Evolutionary conservation across 2,888 invertebrate species (phyloP).

Genomic region (Eugnorisma glareosa): DNA sequence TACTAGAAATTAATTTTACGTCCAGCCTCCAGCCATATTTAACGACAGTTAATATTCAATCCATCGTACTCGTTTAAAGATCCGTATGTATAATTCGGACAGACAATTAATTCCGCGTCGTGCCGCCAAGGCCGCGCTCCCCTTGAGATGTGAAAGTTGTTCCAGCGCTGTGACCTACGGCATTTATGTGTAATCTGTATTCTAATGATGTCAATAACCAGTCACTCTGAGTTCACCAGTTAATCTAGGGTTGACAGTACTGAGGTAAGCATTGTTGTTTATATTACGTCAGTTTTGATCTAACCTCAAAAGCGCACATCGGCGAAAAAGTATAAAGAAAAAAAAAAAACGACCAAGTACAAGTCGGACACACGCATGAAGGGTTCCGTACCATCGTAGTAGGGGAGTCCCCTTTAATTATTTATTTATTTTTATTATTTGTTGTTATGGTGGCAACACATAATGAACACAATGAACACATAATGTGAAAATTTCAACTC

Average conservation of each 20-base stretch:
- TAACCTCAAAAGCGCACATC: background rate
- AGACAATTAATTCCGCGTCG: constrained; percentile 52
- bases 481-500: too few species aligned
- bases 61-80: constrained; percentile 2
- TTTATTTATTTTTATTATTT: too few species aligned
- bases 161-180: constrained; percentile 75
- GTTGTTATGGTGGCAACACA: too few species aligned
- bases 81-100: constrained; percentile 28
- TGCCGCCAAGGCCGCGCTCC: constrained; percentile 80
- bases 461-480: too few species aligned
- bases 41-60: background rate
- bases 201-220: constrained; percentile 72
- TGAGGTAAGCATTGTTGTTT: background rate
- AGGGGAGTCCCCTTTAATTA: too few species aligned
- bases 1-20: too few species aligned
- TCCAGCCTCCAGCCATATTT: too few species aligned
- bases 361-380: too few species aligned
- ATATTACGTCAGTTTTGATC: background rate
- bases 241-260: constrained; percentile 53
- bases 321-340: background rate
- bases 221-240: constrained; percentile 45
- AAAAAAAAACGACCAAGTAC: too few species aligned
- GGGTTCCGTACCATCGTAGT: too few species aligned
- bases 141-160: constrained; percentile 89
- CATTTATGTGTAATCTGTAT: constrained; percentile 73